These are phyloP conservation scores for Teinopalpus imperialis DNA, from an alignment of 2,888 invertebrate genomes.

Conservation along the genomic window DNA sequence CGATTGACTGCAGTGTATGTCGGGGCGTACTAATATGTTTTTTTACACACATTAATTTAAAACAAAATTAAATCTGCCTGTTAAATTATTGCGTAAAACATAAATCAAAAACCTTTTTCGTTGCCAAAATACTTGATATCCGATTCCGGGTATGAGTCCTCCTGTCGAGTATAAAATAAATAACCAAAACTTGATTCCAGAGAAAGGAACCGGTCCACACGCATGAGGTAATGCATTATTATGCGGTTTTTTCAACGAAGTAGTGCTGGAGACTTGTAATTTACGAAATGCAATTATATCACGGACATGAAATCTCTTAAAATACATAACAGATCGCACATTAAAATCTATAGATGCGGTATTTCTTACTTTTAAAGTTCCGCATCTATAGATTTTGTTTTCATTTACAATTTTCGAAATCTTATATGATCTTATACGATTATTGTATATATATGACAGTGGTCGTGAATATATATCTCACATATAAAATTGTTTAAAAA, in stretches of 20 bases:
- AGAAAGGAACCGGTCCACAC: conserved; percentile 26
- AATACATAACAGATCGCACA: too few relatives aligned
- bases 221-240: conserved; percentile 27
- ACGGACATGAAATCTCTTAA: background rate
- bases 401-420: too few relatives aligned
- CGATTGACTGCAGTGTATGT: too few relatives aligned
- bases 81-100: conserved; percentile 1
- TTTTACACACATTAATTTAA: too few relatives aligned
- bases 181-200: conserved; percentile 22
- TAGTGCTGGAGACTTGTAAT: conserved; percentile 15
- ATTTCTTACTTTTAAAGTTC: too few relatives aligned
- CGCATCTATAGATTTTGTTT: too few relatives aligned
- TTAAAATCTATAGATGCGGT: too few relatives aligned
- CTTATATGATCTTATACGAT: too few relatives aligned
- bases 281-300: conserved; percentile 3
- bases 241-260: conserved; percentile 14
- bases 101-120: conserved; percentile 18
- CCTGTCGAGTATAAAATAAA: conserved; percentile 20
- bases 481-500: too few relatives aligned
- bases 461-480: too few relatives aligned
- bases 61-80: background rate
- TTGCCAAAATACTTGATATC: conserved; percentile 19
- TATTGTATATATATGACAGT: too few relatives aligned
- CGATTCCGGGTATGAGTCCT: conserved; percentile 18
- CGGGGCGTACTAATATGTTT: too few relatives aligned